phyloP scores from a whole-genome alignment of 2,888 invertebrate species.

The Euspilapteryx auroguttella region DNA sequence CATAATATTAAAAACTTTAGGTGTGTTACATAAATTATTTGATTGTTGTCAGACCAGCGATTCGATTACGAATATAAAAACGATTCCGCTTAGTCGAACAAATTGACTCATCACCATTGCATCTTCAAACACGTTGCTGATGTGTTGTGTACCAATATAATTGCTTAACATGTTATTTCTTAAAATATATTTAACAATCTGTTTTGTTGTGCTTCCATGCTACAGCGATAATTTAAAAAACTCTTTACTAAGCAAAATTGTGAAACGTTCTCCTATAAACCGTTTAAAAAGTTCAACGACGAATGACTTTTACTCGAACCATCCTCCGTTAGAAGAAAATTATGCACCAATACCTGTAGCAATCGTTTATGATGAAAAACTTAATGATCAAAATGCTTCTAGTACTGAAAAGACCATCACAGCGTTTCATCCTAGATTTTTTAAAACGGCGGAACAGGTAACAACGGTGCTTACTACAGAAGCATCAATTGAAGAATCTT shows the following conservation, averaged over 20 bases:
- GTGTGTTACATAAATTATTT: no score
- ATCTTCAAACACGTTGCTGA: slow-evolving; percentile 21
- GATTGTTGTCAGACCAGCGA: slow-evolving; percentile 35
- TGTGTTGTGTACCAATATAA: no score
- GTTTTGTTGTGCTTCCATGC: slow-evolving; percentile 9
- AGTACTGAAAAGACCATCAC: neutral
- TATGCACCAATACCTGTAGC: slow-evolving; percentile 13
- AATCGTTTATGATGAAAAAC: slow-evolving; percentile 7
- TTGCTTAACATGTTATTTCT: slow-evolving; percentile 13
- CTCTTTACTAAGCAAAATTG: no score
- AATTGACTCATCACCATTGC: slow-evolving; percentile 32
- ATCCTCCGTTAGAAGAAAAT: slow-evolving; percentile 18
- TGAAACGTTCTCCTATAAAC: no score
- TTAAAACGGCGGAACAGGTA: neutral
- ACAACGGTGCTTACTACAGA: neutral
- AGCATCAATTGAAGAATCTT: no score
- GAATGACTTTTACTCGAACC: no score
- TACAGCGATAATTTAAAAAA: no score
- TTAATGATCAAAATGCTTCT: slow-evolving; percentile 7
- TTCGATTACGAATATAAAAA: slow-evolving; percentile 23
- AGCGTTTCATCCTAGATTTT: slow-evolving; percentile 1
- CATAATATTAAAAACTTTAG: no score
- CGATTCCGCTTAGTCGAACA: slow-evolving; percentile 14
- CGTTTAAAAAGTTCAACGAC: no score
- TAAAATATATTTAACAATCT: slow-evolving; percentile 9